These are phyloP conservation scores for Palythoa heliodiscus DNA, from an alignment of 92 coral and sea anemone species.

Conservation along the genomic window DNA sequence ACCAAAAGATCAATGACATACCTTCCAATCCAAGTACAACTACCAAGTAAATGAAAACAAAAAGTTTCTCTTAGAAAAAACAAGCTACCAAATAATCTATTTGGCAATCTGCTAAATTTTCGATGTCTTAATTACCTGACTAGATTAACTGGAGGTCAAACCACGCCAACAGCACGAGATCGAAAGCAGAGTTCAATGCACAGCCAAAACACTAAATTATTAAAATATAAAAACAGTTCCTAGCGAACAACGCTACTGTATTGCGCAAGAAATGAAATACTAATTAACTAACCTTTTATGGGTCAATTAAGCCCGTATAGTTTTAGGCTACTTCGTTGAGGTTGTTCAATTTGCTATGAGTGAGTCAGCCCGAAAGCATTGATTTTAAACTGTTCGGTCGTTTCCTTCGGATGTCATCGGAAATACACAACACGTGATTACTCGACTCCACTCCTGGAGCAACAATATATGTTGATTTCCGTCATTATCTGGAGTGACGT, in stretches of 20 bases:
- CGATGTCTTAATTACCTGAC: neutral
- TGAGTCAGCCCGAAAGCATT: neutral
- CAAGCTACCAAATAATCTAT: neutral
- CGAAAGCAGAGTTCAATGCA: neutral
- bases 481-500: conserved; percentile 11
- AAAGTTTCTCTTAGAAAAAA: neutral
- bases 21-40: neutral
- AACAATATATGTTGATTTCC: neutral
- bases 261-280: neutral
- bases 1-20: neutral
- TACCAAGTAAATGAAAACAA: neutral
- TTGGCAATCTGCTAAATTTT: neutral
- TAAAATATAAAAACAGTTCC: neutral
- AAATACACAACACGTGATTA: neutral
- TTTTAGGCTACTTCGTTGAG: neutral
- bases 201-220: neutral
- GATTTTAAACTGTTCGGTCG: neutral
- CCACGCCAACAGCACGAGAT: neutral
- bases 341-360: conserved; percentile 11
- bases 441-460: neutral
- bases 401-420: neutral
- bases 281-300: conserved; percentile 18
- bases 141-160: neutral
- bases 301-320: neutral
- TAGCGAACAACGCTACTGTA: neutral